Base-by-base conservation (phyloP, 1,140 invertebrate genomes). In the Nixonia krombeini region DNA sequence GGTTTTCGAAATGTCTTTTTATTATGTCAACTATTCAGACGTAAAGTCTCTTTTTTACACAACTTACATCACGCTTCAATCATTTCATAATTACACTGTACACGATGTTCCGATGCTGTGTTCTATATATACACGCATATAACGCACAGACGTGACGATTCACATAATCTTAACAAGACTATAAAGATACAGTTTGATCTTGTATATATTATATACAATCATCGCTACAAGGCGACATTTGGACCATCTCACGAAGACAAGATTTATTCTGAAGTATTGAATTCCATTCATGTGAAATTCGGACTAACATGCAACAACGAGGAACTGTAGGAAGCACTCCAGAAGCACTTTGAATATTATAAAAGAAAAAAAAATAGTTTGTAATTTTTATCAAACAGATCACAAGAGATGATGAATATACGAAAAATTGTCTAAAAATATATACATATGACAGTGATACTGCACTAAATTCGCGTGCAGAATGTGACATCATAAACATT, bases 11-110 rank as follows among this genome's bases (percentile, higher is more conserved):
- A 69, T 63, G 59, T 52, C 53, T 59, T 28, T 70, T 70, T 70
- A 70, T 70, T 70, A 5, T 1, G 50, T 64, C 38, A 64, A 59
- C 55, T 69, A 63, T 63, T 69, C 44, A 59, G 66, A 58, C 66
- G 52, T 69, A 55, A 69, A 69, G 67, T 51, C 67, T 70, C 59
- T 70, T 70, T 70, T 64, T 61, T 64, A 70, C 61, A 70, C 61
- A 70, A 70, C 59, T 70, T 61, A 57, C 55, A 70, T 64, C 55
- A 63, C 31, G 23, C 10, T 49, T 69, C 61, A 25, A 31, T 58
- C 51, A 58, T 15, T 49, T 40, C 10, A 45, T 58, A 63, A 62
- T 62, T 31, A 57, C 47, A 69, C 41, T 58, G 16, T 50, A 29
- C 37, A 59, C 33, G 42, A 25, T 56, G 23, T 9, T 26, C 49